Evolutionary conservation across 2,888 invertebrate genomes (phyloP).

Genomic region (Apotomis capreana): DNA sequence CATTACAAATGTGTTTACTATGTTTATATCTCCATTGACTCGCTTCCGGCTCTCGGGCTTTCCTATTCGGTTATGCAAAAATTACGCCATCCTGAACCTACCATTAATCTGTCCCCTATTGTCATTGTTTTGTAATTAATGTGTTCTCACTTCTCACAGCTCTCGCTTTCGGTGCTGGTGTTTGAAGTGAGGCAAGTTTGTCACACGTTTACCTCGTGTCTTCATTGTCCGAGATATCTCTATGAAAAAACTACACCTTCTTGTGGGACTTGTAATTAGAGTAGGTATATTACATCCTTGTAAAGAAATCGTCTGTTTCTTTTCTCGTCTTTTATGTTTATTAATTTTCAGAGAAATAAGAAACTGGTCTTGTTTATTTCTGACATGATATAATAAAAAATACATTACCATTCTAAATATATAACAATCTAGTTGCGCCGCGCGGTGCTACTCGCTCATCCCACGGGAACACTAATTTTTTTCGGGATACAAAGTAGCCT

Average conservation of each 20-base stretch:
- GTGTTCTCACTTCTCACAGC: conserved; percentile 64
- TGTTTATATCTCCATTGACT: conserved; percentile 46
- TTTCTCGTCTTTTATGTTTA: no score
- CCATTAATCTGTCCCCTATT: conserved; percentile 51
- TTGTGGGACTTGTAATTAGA: no score
- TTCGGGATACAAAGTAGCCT: no score
- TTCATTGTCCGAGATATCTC: conserved; percentile 8
- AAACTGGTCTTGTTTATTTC: no score
- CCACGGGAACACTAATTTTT: no score
- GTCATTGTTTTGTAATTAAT: conserved; percentile 55
- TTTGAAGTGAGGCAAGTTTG: background rate
- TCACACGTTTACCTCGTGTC: conserved; percentile 13
- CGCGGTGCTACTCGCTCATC: no score
- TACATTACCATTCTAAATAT: no score
- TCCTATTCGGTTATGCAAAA: conserved; percentile 65
- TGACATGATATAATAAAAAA: no score
- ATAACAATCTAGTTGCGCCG: no score
- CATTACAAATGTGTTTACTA: conserved; percentile 26
- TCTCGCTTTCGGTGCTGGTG: conserved; percentile 42
- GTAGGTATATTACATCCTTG: no score
- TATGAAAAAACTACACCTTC: background rate
- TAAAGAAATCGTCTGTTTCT: no score
- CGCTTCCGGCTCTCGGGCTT: conserved; percentile 55
- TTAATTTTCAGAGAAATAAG: no score
- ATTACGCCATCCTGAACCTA: conserved; percentile 58